Conservation (phyloP, 2,113 vertebrate genomes). For the Progne subis region DNA sequence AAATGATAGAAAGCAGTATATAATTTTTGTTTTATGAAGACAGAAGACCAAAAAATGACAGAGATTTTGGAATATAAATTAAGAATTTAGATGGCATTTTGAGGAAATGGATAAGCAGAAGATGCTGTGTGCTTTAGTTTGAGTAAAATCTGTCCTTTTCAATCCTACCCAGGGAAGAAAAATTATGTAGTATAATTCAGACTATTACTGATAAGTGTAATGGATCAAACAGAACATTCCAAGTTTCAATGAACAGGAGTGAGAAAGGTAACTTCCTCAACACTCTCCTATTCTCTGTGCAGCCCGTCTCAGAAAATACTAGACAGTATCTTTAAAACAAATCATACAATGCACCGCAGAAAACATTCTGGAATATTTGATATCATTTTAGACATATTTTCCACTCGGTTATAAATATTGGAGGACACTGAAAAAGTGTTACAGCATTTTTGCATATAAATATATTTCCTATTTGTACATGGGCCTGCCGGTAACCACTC, state of each 20-base stretch:
- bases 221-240: conserved; percentile 66
- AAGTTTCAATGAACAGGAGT: conserved; percentile 25
- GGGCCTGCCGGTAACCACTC: neutral
- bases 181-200: conserved; percentile 56
- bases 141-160: conserved; percentile 46
- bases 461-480: neutral
- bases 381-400: neutral
- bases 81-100: conserved; percentile 74
- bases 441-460: neutral
- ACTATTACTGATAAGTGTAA: conserved; percentile 70
- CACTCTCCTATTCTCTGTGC: conserved; percentile 14
- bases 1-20: conserved; percentile 29
- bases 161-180: conserved; percentile 45
- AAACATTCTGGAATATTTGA: neutral
- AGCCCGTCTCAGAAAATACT: conserved; percentile 37
- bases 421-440: neutral
- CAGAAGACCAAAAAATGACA: conserved; percentile 42
- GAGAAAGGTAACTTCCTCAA: conserved; percentile 35
- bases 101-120: conserved; percentile 64
- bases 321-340: conserved; percentile 30
- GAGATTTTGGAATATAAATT: conserved; percentile 63
- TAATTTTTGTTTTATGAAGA: conserved; percentile 61
- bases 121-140: neutral
- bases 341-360: neutral
- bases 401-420: neutral